phyloP scores from a whole-genome alignment of 2,797 vertebrate genomes.

The Galaxias olidus region DNA sequence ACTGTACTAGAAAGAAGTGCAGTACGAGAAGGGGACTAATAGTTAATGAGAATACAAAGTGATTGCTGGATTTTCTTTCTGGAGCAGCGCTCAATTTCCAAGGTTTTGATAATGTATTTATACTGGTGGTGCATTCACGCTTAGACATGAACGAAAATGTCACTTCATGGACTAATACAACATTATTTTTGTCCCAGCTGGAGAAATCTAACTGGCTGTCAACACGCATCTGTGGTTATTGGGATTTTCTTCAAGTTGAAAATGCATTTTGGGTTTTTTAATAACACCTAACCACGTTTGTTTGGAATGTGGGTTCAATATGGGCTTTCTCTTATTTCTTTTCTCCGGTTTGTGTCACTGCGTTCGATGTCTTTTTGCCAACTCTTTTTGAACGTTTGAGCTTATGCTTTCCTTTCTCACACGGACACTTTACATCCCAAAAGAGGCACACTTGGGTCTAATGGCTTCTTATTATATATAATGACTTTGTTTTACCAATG shows the following conservation, averaged over 20 bases:
- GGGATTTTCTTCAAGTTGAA: constrained; percentile 47
- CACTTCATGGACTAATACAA: constrained; percentile 55
- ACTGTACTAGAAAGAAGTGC: neutral
- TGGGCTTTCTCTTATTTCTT: constrained; percentile 19
- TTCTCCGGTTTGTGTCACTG: constrained; percentile 24
- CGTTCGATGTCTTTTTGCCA: constrained; percentile 35
- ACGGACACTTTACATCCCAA: neutral
- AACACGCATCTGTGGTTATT: constrained; percentile 51
- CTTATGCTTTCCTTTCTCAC: neutral
- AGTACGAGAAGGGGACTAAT: too few relatives aligned
- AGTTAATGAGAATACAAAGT: too few relatives aligned
- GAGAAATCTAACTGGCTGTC: constrained; percentile 60
- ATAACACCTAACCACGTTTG: constrained; percentile 37
- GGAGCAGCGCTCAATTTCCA: constrained; percentile 19
- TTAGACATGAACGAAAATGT: constrained; percentile 43
- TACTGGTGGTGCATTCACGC: constrained; percentile 18
- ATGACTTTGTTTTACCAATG: constrained; percentile 26
- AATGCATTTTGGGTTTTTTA: constrained; percentile 29
- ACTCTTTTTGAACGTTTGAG: too few relatives aligned
- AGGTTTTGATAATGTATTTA: constrained; percentile 34
- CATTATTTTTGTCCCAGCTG: constrained; percentile 43
- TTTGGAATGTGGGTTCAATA: constrained; percentile 15
- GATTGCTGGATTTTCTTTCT: neutral
- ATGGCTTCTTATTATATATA: neutral
- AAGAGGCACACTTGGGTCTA: neutral